Base-by-base conservation (phyloP, 2,888 invertebrate genomes). In the Archaeoteleia sp. region DNA sequence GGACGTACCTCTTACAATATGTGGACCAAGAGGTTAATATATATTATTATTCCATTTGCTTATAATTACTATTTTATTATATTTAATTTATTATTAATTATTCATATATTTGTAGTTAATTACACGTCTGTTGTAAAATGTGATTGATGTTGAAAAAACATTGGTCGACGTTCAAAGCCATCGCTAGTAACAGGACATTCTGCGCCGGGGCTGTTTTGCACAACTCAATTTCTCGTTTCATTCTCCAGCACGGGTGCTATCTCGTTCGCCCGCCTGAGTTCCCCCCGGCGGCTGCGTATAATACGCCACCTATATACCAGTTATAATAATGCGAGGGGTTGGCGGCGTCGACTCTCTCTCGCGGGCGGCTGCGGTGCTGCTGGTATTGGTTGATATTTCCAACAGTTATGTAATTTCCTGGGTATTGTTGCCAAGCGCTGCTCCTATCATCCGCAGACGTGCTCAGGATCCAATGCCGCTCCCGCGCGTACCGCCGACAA, bases 361-460 rank as follows among this genome's bases (percentile, higher is more conserved):
- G 67, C 53, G 67, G 45, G 60, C 42, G 46, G 30, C 20, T 29
- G 39, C 34, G 32, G 30, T 51, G 63, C 54, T 73, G 74, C 79
- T 82, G 82, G 82, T 83, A 84, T 83, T 84, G 83, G 83, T 79
- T 83, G 84, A 84, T 84, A 84, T 84, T 85, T 84, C 82, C 85
- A 84, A 85, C 84, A 84, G 84, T 85, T 85, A 82, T 85, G 85
- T 85, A 85, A 85, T 85, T 85, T 85, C 85, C 85, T 85, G 85
- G 84, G 78, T 82, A 84, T 84, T 85, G 84, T 84, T 79, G 79
- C 77, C 78, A 77, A 72, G 73, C 77, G 79, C 76, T 78, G 77
- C 77, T 79, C 78, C 78, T 78, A 78, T 79, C 79, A 77, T 79
- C 76, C 79, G 78, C 79, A 79, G 80, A 78, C 81, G 79, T 79